These are phyloP conservation scores for Trachemys scripta DNA, from an alignment of 2,113 vertebrate genomes.

Conservation along the genomic window DNA sequence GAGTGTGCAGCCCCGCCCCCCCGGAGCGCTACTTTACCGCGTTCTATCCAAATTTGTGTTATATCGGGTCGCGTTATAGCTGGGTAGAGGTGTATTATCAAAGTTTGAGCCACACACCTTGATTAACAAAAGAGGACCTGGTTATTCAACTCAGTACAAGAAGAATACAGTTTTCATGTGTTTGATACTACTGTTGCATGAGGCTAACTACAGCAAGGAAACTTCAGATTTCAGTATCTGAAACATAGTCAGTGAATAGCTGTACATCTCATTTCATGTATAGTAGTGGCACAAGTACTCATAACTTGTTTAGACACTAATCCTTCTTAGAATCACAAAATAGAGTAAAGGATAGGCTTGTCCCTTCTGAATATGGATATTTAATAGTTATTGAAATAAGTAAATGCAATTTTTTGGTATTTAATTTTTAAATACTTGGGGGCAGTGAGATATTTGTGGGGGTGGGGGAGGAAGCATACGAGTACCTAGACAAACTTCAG, in stretches of 20 bases:
- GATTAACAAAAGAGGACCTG: not conserved
- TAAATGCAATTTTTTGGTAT: not conserved
- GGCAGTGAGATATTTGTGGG: not conserved
- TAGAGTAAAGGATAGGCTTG: not conserved
- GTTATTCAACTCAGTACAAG: not conserved
- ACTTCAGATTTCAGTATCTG: rapidly evolving
- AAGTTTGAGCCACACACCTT: not conserved
- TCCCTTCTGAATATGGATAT: not conserved
- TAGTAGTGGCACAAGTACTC: not conserved
- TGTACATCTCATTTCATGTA: not conserved
- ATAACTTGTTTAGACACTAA: not conserved
- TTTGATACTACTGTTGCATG: not conserved
- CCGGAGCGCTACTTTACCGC: no score
- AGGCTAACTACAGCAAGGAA: not conserved
- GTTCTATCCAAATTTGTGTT: no score
- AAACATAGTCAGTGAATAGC: not conserved
- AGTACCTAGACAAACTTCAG: not conserved
- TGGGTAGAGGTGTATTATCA: not conserved
- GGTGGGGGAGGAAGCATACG: no score
- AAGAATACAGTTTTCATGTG: not conserved
- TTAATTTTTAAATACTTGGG: not conserved
- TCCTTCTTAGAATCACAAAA: not conserved
- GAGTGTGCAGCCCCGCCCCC: no score
- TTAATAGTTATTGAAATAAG: not conserved
- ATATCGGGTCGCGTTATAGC: no score